Conservation (phyloP, 2,113 vertebrate species). For the Dissostichus mawsoni region DNA sequence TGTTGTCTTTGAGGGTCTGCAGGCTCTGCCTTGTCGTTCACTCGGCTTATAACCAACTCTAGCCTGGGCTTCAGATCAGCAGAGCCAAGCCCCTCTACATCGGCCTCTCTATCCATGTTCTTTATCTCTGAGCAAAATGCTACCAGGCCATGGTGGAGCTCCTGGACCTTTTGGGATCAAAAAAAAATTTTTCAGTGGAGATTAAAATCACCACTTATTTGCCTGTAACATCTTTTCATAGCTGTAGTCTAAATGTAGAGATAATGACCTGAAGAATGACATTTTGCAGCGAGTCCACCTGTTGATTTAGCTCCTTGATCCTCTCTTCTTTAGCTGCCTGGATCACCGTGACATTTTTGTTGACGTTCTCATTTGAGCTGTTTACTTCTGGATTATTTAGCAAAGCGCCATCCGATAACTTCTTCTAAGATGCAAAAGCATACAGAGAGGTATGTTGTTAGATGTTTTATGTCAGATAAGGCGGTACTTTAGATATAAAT, state of each 20-base stretch:
- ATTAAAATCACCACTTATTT: not conserved
- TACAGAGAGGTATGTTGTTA: not conserved
- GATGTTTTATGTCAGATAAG: not conserved
- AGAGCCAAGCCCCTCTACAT: conserved; percentile 43
- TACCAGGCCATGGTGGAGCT: conserved; percentile 76
- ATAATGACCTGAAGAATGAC: conserved; percentile 78
- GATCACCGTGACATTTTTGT: conserved; percentile 47
- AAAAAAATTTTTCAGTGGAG: not conserved
- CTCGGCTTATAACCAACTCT: conserved; percentile 63
- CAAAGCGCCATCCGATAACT: conserved; percentile 22
- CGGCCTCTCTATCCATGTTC: conserved; percentile 70
- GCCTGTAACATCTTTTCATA: not conserved
- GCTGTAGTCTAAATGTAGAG: not conserved
- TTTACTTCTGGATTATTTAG: conserved; percentile 25
- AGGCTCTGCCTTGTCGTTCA: conserved; percentile 73
- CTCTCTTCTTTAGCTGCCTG: conserved; percentile 71
- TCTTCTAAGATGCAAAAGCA: conserved; percentile 60
- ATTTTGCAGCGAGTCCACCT: conserved; percentile 79
- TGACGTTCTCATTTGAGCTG: conserved; percentile 27
- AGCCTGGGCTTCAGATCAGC: conserved; percentile 71
- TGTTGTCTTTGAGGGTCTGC: conserved; percentile 62
- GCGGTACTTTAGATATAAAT: not conserved
- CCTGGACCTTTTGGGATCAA: conserved; percentile 76
- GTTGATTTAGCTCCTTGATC: conserved; percentile 79
- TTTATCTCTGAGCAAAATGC: conserved; percentile 79